Conservation (phyloP, 2,113 vertebrate species). For the Ciconia maguari region DNA sequence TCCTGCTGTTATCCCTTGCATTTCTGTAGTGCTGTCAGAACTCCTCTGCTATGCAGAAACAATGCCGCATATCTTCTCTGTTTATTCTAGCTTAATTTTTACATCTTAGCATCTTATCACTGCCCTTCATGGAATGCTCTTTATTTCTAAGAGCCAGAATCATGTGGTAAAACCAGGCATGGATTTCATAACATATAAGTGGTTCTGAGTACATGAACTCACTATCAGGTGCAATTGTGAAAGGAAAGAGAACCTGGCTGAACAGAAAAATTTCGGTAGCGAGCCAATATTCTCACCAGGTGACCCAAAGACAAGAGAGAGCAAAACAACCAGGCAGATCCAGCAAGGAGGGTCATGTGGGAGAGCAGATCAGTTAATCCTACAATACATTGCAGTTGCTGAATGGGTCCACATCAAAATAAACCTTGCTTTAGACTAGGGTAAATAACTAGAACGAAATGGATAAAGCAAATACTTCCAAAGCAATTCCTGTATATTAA, state of each 20-base stretch:
- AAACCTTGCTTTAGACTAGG: not conserved
- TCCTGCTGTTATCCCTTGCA: not conserved
- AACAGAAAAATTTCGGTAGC: not conserved
- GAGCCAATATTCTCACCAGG: not conserved
- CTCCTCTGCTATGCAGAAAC: not conserved
- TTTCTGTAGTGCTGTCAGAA: not conserved
- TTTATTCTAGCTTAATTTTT: constrained; percentile 15
- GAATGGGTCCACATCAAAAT: not conserved
- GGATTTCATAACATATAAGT: not conserved
- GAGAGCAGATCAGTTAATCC: not conserved
- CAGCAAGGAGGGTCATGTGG: not conserved
- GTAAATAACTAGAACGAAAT: not conserved
- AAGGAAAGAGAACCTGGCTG: not conserved
- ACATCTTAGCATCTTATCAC: not conserved
- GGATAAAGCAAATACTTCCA: not conserved
- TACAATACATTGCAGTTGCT: not conserved
- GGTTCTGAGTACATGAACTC: not conserved
- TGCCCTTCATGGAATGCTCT: not conserved
- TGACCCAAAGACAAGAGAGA: not conserved
- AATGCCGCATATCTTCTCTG: not conserved
- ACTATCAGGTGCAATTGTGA: not conserved
- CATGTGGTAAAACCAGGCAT: not conserved
- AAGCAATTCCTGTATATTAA: not conserved
- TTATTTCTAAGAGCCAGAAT: not conserved
- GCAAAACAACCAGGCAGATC: not conserved